Evolutionary conservation across 2,797 vertebrate species (phyloP).

Genomic region (Poecilia velifera): DNA sequence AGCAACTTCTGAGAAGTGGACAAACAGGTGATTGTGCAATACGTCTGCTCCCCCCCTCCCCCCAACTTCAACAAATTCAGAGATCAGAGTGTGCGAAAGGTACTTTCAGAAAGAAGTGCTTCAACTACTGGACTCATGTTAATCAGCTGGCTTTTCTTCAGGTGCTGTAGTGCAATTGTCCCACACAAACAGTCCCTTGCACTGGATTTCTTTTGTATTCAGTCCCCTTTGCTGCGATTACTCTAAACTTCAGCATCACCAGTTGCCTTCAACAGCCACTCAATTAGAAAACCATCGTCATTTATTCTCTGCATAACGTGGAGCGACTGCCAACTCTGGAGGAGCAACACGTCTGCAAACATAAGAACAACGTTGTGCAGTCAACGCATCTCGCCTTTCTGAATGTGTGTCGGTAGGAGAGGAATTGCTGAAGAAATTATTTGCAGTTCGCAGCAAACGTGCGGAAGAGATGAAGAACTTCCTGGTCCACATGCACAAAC

Average conservation of each 20-base stretch:
- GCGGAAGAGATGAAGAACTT: not conserved
- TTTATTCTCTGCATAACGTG: not conserved
- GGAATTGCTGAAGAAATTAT: not conserved
- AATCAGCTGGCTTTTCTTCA: not conserved
- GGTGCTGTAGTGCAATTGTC: not conserved
- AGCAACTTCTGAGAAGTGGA: constrained; percentile 14
- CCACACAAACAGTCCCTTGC: not conserved
- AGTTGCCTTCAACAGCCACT: not conserved
- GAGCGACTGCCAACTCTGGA: not conserved
- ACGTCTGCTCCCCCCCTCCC: not conserved
- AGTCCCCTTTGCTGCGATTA: not conserved
- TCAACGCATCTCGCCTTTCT: not conserved
- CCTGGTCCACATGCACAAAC: not conserved
- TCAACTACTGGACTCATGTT: not conserved
- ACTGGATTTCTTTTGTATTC: not conserved
- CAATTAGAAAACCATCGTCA: not conserved
- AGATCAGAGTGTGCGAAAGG: not conserved
- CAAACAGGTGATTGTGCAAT: constrained; percentile 53
- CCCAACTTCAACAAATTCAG: not conserved
- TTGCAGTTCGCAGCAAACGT: not conserved
- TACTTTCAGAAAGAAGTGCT: not conserved
- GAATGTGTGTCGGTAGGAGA: not conserved
- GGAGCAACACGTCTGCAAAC: not conserved
- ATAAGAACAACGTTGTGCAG: not conserved
- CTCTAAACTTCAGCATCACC: not conserved